Base-by-base conservation (phyloP, 2,797 vertebrate species). In the Eulemur albifrons region DNA sequence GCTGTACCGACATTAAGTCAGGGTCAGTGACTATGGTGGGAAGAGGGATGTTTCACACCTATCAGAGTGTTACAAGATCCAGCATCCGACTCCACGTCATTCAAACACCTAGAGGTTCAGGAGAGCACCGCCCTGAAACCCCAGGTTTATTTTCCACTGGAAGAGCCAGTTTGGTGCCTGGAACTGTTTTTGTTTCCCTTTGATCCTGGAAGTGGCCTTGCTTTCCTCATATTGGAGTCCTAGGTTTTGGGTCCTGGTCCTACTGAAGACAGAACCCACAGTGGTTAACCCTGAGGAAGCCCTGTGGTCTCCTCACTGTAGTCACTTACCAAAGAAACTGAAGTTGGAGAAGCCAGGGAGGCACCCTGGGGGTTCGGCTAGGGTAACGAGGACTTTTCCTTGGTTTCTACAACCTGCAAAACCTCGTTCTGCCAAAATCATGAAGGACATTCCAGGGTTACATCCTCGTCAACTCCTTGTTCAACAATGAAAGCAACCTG, bases 281-380 rank as follows among this genome's bases (percentile, higher is more conserved):
- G 65, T 40, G 38, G 52, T 84, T 43, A 72, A 25, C n/a, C 38
- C 12, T 91, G 9, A 0, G 1, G 4, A 70, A 81, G 43, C 65
- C 69, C 69, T 4, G 50, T 9, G 3, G 52, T 76, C 43, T 85
- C 48, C 40, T 0, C 0, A 45, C 81, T 80, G 18, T 0, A 72
- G 11, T 48, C 90, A 65, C 91, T 77, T 89, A 73, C 75, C 70
- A 54, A 38, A 75, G 83, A 91, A 90, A 97, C 14, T 77, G 87
- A 97, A 97, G 96, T 10, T 2, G n/a, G 48, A 93, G 89, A 98
- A 94, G 69, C 54, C 61, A 92, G 88, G 40, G 0, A 91, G 63
- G 82, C 27, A 12, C 32, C 54, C 0, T 72, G 38, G 67, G 50
- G 93, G 57, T 70, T 97, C 30, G 82, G 63, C 1, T 73, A 67